Conservation (phyloP, 1,140 invertebrate species). For the Vollenhovia emeryi region DNA sequence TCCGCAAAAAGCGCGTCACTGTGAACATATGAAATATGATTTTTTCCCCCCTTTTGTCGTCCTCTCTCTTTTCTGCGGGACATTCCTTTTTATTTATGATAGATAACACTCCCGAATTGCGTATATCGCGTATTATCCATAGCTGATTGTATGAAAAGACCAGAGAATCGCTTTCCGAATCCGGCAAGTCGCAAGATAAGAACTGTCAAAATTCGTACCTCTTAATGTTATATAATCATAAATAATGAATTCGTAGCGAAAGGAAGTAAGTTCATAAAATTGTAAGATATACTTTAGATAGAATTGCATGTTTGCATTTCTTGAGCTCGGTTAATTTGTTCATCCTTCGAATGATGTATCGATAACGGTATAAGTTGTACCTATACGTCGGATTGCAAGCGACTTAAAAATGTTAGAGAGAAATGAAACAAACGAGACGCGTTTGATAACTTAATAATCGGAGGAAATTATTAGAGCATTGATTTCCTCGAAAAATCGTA, state of each 20-base stretch:
- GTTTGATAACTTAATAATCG: neutral
- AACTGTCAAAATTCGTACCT: neutral
- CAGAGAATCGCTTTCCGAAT: neutral
- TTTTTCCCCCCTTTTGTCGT: neutral
- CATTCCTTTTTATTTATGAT: slow-evolving; percentile 36
- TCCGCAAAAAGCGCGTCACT: slow-evolving; percentile 28
- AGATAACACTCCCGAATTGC: slow-evolving; percentile 11
- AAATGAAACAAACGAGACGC: neutral
- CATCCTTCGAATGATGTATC: neutral
- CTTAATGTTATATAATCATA: neutral
- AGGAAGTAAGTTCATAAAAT: neutral
- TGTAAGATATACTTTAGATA: neutral
- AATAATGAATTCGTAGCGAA: neutral
- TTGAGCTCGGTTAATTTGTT: neutral
- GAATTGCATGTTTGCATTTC: neutral
- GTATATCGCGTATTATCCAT: neutral
- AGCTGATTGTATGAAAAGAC: slow-evolving; percentile 10
- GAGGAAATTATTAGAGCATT: neutral
- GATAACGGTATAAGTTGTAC: neutral
- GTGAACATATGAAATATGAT: slow-evolving; percentile 55
- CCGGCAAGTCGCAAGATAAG: slow-evolving; percentile 14
- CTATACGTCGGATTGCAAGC: neutral
- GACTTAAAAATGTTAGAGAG: neutral
- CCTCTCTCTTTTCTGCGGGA: neutral
- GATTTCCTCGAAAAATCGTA: neutral